These are phyloP conservation scores for Pollenia amentaria DNA, from an alignment of 2,888 invertebrate species.

Conservation along the genomic window DNA sequence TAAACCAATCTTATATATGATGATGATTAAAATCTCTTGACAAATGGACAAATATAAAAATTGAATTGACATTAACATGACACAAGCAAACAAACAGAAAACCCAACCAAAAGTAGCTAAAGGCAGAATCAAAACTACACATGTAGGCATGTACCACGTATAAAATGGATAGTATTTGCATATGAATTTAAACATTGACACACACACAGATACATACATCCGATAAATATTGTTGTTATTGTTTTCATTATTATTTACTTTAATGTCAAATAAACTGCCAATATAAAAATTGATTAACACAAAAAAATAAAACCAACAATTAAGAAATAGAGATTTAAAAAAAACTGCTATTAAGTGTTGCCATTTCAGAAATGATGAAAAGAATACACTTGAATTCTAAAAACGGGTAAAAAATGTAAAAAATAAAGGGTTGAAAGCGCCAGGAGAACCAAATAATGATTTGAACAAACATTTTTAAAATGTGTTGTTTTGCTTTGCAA, in stretches of 20 bases:
- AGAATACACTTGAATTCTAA: too few species aligned
- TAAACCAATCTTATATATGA: slow-evolving; percentile 65
- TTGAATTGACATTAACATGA: slow-evolving; percentile 74
- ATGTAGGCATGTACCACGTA: slow-evolving; percentile 7
- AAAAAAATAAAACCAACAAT: slow-evolving; percentile 30
- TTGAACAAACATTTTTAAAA: too few species aligned
- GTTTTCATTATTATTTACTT: slow-evolving; percentile 64
- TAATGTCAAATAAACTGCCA: slow-evolving; percentile 69
- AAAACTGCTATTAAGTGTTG: slow-evolving; percentile 22
- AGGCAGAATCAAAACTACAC: slow-evolving; percentile 2
- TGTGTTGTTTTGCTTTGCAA: too few species aligned
- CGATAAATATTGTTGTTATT: slow-evolving; percentile 19
- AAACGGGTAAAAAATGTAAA: too few species aligned
- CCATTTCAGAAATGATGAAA: not conserved
- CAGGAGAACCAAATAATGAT: too few species aligned
- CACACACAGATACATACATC: slow-evolving; percentile 22
- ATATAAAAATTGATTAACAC: slow-evolving; percentile 72
- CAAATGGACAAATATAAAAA: slow-evolving; percentile 72
- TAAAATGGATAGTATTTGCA: not conserved
- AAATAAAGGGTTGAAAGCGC: too few species aligned
- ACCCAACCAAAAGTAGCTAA: slow-evolving; percentile 11
- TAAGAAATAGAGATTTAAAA: slow-evolving; percentile 41
- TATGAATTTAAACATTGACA: not conserved
- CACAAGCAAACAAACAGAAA: slow-evolving; percentile 58
- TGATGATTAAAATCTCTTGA: slow-evolving; percentile 73